Conservation (phyloP, 2,888 invertebrate species). For the Saturnia pavonia region DNA sequence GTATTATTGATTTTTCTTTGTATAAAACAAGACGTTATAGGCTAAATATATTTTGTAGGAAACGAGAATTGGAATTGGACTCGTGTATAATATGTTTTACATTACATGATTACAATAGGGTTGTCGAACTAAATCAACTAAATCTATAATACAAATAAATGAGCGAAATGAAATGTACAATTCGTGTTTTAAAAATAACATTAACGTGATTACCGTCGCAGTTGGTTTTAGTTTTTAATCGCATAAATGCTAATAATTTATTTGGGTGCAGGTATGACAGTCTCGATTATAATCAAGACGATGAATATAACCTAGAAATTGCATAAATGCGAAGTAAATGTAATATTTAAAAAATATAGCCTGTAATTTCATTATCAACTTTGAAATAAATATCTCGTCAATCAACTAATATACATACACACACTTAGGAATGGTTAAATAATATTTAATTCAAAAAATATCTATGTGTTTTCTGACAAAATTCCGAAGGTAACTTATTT, state of each 20-base stretch:
- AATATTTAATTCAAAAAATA: too few relatives aligned
- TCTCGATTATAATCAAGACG: neutral
- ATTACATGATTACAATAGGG: neutral
- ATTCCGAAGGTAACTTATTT: too few relatives aligned
- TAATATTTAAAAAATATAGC: too few relatives aligned
- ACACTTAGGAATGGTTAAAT: too few relatives aligned
- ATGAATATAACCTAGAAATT: neutral
- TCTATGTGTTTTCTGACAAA: too few relatives aligned
- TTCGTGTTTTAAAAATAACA: neutral
- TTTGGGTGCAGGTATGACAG: neutral
- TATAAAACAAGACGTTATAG: neutral
- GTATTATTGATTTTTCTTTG: neutral
- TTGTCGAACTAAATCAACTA: conserved; percentile 14
- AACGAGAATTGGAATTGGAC: neutral
- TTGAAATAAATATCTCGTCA: too few relatives aligned
- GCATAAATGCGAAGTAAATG: neutral
- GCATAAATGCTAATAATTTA: neutral
- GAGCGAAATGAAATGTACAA: conserved; percentile 10
- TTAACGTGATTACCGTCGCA: neutral
- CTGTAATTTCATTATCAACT: too few relatives aligned
- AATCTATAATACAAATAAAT: conserved; percentile 16
- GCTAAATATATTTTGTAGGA: neutral
- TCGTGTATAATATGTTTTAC: neutral
- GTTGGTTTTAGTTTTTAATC: neutral
- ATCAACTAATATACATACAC: too few relatives aligned